phyloP scores from a whole-genome alignment of 2,113 vertebrate genomes.

The Scytalopus superciliaris region DNA sequence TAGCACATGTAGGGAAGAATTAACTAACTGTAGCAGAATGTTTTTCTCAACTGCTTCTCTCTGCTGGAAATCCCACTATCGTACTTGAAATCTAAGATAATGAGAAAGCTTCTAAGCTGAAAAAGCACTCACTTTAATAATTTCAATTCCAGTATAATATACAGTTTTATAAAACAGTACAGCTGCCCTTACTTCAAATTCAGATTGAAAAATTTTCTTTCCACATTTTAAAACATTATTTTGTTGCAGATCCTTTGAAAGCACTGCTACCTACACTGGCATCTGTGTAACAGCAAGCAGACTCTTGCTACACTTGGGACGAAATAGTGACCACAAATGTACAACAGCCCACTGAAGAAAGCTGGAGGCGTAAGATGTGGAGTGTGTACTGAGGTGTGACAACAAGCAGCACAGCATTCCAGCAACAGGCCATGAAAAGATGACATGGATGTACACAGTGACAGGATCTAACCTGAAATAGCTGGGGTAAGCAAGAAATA shows the following conservation, averaged over 20 bases:
- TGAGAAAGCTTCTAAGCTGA: slow-evolving; percentile 61
- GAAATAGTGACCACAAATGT: neutral
- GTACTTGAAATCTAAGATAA: slow-evolving; percentile 67
- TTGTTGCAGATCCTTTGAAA: neutral
- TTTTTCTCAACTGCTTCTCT: slow-evolving; percentile 72
- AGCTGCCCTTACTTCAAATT: neutral
- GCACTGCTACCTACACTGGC: neutral
- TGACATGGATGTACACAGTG: neutral
- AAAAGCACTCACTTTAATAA: slow-evolving; percentile 57
- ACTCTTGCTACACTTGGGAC: neutral
- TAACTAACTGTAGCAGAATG: slow-evolving; percentile 80
- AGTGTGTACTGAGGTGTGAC: neutral
- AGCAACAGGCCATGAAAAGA: neutral
- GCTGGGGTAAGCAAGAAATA: neutral
- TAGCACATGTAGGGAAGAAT: slow-evolving; percentile 78
- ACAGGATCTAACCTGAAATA: neutral
- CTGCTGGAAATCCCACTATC: slow-evolving; percentile 73
- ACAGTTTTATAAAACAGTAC: slow-evolving; percentile 12
- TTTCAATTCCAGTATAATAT: slow-evolving; percentile 25
- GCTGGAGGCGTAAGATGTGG: neutral
- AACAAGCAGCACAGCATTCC: neutral
- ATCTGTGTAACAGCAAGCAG: neutral
- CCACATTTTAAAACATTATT: neutral
- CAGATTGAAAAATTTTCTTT: neutral
- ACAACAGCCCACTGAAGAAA: neutral